These are phyloP conservation scores for Branchellion lobata DNA, from an alignment of 2,888 invertebrate species.

Conservation along the genomic window DNA sequence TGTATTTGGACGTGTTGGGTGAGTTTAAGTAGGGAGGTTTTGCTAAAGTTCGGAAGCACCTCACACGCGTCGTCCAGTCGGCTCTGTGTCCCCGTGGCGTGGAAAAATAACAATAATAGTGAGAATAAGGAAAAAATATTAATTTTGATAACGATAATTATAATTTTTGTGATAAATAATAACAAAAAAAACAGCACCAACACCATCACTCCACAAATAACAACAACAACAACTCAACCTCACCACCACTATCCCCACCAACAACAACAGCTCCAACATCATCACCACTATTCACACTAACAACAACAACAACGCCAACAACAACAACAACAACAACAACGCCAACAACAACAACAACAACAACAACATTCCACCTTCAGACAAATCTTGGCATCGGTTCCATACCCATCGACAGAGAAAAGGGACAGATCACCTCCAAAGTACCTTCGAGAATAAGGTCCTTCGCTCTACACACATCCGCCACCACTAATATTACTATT, in stretches of 20 bases:
- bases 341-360: background rate
- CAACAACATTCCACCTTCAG: constrained; percentile 73
- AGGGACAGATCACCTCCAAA: constrained; percentile 94
- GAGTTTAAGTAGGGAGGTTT: constrained; percentile 88
- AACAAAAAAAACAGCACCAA: background rate
- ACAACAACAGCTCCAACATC: too few relatives aligned
- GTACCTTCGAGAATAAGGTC: constrained; percentile 68
- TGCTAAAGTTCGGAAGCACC: constrained; percentile 92
- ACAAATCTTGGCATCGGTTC: constrained; percentile 93
- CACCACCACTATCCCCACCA: too few relatives aligned
- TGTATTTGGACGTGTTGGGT: constrained; percentile 74
- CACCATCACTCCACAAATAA: background rate
- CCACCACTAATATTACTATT: too few relatives aligned
- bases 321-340: too few relatives aligned
- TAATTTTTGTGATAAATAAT: background rate
- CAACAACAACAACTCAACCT: background rate
- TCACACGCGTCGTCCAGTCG: constrained; percentile 95
- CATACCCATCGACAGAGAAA: constrained; percentile 90
- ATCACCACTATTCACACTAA: too few relatives aligned
- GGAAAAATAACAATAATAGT: background rate
- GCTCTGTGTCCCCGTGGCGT: constrained; percentile 68
- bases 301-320: too few relatives aligned
- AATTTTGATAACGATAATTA: background rate
- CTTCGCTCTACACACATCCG: too few relatives aligned
- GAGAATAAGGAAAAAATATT: too few relatives aligned